These are phyloP conservation scores for Hylaeus volcanicus DNA, from an alignment of 1,140 invertebrate species.

Conservation along the genomic window DNA sequence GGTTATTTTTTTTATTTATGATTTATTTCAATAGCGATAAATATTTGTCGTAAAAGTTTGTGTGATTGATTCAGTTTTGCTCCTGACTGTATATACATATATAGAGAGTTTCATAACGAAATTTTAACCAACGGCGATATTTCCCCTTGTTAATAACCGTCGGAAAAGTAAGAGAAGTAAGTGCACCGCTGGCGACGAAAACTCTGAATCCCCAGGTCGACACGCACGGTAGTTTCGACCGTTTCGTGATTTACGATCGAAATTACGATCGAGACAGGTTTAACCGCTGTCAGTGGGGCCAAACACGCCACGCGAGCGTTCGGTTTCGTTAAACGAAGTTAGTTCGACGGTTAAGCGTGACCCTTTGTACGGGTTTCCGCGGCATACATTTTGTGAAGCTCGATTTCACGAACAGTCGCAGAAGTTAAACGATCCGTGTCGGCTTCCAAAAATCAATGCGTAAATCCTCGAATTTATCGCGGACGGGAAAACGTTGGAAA, in stretches of 20 bases:
- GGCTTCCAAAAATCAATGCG: background rate
- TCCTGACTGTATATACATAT: too few species aligned
- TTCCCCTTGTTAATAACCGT: too few species aligned
- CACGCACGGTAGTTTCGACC: background rate
- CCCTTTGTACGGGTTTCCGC: background rate
- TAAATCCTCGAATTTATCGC: background rate
- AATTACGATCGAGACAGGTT: slow-evolving; percentile 20
- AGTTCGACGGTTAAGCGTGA: slow-evolving; percentile 3
- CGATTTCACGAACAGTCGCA: background rate
- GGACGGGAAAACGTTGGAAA: background rate
- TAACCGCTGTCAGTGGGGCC: background rate
- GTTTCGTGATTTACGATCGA: slow-evolving; percentile 14
- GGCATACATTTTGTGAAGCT: background rate
- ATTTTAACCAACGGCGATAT: too few species aligned
- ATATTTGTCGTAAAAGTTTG: too few species aligned
- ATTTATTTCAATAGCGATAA: too few species aligned
- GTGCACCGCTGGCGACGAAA: background rate
- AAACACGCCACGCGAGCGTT: background rate
- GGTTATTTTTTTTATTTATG: too few species aligned
- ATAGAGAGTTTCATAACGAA: too few species aligned
- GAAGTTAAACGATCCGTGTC: slow-evolving; percentile 3
- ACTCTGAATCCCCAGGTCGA: background rate
- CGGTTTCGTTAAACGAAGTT: slow-evolving; percentile 13
- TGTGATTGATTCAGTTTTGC: too few species aligned
- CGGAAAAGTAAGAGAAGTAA: too few species aligned